These are phyloP conservation scores for Chrysemys picta DNA, from an alignment of 2,113 vertebrate genomes.

Conservation along the genomic window DNA sequence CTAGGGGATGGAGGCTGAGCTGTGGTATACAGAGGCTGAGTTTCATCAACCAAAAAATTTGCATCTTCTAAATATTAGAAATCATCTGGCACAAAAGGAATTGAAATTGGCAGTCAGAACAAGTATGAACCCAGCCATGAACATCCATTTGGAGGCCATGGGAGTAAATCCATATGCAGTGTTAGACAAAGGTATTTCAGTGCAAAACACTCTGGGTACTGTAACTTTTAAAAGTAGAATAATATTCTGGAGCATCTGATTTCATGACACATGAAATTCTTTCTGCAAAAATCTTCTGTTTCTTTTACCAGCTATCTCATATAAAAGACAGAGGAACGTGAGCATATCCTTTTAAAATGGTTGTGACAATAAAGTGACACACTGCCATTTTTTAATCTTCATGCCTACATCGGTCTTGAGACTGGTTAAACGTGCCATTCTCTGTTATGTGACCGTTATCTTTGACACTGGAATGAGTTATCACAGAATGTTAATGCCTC, in stretches of 20 bases:
- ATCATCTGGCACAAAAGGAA: background rate
- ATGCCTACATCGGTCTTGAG: constrained; percentile 34
- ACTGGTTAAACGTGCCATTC: constrained; percentile 48
- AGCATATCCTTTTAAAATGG: constrained; percentile 10
- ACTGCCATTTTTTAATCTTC: constrained; percentile 38
- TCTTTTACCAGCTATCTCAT: background rate
- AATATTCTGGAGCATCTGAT: background rate
- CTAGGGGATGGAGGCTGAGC: background rate
- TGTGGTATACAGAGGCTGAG: background rate
- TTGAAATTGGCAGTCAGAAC: background rate
- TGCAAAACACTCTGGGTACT: background rate
- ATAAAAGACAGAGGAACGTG: background rate
- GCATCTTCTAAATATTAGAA: constrained; percentile 9
- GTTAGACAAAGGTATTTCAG: background rate
- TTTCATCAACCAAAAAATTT: constrained; percentile 18
- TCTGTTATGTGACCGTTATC: constrained; percentile 62
- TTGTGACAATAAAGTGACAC: background rate
- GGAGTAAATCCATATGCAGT: rapidly evolving
- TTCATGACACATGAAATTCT: background rate
- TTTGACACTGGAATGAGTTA: constrained; percentile 64
- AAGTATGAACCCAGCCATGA: background rate
- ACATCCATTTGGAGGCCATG: background rate
- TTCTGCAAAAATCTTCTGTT: background rate
- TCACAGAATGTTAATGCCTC: constrained; percentile 64
- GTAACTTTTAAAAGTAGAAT: rapidly evolving